Evolutionary conservation across 92 coral and sea anemone species (phyloP).

Genomic region (Parazoanthus swiftii): DNA sequence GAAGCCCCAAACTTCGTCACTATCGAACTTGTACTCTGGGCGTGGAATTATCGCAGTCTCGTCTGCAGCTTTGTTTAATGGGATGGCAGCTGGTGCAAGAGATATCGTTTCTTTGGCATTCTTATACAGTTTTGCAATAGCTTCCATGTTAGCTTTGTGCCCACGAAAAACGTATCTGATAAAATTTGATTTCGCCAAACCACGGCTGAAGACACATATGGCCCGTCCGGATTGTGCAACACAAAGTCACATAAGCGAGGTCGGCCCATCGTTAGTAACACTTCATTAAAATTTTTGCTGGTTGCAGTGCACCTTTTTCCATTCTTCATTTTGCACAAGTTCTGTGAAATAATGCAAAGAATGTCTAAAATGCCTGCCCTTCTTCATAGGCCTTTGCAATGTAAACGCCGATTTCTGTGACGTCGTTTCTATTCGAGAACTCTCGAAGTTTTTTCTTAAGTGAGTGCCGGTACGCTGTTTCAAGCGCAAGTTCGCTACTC

Average conservation of each 20-base stretch:
- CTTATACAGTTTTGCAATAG: slow-evolving; percentile 46
- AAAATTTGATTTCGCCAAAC: slow-evolving; percentile 52
- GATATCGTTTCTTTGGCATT: slow-evolving; percentile 49
- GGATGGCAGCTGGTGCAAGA: slow-evolving; percentile 18
- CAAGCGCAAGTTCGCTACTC: too few relatives aligned
- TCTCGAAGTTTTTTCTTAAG: slow-evolving; percentile 45
- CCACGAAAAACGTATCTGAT: slow-evolving; percentile 46
- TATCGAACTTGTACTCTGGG: slow-evolving; percentile 49
- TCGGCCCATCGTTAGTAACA: slow-evolving; percentile 60
- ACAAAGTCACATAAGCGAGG: slow-evolving; percentile 62
- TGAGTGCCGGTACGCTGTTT: background rate
- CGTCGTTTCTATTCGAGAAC: slow-evolving; percentile 40
- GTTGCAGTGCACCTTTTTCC: slow-evolving; percentile 57
- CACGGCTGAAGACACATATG: slow-evolving; percentile 58
- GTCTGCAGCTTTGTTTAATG: slow-evolving; percentile 61
- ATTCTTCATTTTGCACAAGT: slow-evolving; percentile 51
- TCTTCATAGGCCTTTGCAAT: slow-evolving; percentile 53
- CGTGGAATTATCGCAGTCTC: slow-evolving; percentile 61
- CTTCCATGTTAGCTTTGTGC: slow-evolving; percentile 51
- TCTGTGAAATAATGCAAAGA: slow-evolving; percentile 42
- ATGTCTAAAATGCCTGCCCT: background rate
- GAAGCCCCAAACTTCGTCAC: slow-evolving; percentile 65
- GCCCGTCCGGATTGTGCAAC: slow-evolving; percentile 53
- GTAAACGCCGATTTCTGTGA: slow-evolving; percentile 44
- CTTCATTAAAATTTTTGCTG: slow-evolving; percentile 59